Conservation (phyloP, 2,888 invertebrate species). For the Leptopilina drosophilae region DNA sequence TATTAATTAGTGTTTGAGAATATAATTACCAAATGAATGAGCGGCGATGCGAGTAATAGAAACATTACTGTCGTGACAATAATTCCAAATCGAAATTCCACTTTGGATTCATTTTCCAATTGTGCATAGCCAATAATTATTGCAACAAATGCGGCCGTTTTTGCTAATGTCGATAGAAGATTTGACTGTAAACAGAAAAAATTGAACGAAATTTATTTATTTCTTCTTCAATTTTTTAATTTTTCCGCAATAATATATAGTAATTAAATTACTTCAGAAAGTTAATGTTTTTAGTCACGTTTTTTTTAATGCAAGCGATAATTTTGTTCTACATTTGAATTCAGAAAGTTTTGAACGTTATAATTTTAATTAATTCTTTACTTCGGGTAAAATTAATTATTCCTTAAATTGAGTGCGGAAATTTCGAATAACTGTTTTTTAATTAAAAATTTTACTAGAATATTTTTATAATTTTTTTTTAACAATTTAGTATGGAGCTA, state of each 20-base stretch:
- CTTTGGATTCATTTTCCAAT: conserved; percentile 81
- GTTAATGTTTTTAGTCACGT: too few relatives aligned
- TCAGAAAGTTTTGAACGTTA: too few relatives aligned
- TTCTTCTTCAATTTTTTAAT: not conserved
- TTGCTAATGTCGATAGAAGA: conserved; percentile 74
- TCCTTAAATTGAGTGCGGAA: too few relatives aligned
- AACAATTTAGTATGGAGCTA: too few relatives aligned
- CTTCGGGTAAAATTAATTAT: too few relatives aligned
- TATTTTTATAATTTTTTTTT: too few relatives aligned
- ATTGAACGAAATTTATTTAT: not conserved
- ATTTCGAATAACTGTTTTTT: too few relatives aligned
- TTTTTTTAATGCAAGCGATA: too few relatives aligned
- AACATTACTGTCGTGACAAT: conserved; percentile 85
- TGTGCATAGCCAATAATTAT: conserved; percentile 82
- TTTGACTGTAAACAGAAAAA: conserved; percentile 56
- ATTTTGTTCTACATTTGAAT: too few relatives aligned
- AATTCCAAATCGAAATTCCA: conserved; percentile 85
- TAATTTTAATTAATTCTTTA: too few relatives aligned
- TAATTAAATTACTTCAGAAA: too few relatives aligned
- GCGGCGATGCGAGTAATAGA: conserved; percentile 83
- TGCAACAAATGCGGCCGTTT: conserved; percentile 80
- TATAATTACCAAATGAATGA: conserved; percentile 83
- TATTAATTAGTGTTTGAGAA: not conserved
- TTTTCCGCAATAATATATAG: not conserved
- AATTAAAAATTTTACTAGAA: too few relatives aligned